Evolutionary conservation across 2,797 vertebrate genomes (phyloP).

Genomic region (Denticeps clupeoides): DNA sequence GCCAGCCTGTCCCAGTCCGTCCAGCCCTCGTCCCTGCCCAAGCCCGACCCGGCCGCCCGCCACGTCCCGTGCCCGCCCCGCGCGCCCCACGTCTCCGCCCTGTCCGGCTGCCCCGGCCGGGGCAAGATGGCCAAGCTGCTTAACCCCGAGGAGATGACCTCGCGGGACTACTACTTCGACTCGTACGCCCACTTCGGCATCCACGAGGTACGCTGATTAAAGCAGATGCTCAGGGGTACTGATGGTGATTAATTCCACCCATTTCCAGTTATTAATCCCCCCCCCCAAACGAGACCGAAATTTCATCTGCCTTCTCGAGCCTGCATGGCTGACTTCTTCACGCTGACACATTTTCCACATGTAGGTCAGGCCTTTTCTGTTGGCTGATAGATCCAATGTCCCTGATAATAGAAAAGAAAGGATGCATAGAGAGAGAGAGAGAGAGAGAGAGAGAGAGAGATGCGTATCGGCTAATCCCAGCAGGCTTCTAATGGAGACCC

Average conservation of each 20-base stretch:
- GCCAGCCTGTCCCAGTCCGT: slow-evolving; percentile 68
- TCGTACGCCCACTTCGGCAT: too few species aligned
- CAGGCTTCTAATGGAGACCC: slow-evolving; percentile 42
- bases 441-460: slow-evolving; percentile 34
- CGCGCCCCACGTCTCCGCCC: slow-evolving; percentile 58
- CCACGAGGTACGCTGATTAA: slow-evolving; percentile 97
- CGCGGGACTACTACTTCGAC: slow-evolving; percentile 95
- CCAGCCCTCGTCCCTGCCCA: slow-evolving; percentile 67
- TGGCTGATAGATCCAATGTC: slow-evolving; percentile 45
- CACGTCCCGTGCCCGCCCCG: slow-evolving; percentile 59
- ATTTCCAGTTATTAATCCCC: too few species aligned
- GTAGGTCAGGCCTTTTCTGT: slow-evolving; percentile 52
- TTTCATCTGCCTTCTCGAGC: too few species aligned
- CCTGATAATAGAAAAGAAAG: slow-evolving; percentile 39
- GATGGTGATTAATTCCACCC: too few species aligned
- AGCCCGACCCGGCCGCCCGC: slow-evolving; percentile 71
- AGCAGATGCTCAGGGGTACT: too few species aligned
- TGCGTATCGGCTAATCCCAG: slow-evolving; percentile 41
- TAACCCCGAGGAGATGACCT: slow-evolving; percentile 96
- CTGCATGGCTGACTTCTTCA: too few species aligned
- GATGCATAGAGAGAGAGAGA: slow-evolving; percentile 36
- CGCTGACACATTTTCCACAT: slow-evolving; percentile 46
- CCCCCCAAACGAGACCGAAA: too few species aligned
- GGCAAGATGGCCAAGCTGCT: slow-evolving; percentile 85
- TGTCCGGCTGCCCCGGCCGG: slow-evolving; percentile 74